phyloP scores from a whole-genome alignment of 2,113 vertebrate genomes.

The Saccopteryx bilineata region DNA sequence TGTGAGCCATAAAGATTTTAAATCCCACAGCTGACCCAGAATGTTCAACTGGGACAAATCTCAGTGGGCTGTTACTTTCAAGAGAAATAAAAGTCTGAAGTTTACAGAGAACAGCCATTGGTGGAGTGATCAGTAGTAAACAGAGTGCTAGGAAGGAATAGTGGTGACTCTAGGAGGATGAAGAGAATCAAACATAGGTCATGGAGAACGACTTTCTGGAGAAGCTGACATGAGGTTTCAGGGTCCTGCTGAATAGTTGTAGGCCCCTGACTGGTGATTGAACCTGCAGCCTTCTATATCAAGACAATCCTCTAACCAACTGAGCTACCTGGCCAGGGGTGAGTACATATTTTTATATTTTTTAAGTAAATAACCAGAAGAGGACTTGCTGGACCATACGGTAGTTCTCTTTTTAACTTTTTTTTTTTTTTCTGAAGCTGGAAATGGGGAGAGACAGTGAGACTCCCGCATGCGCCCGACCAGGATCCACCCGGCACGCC shows the following conservation, averaged over 20 bases:
- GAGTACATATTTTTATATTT: neutral
- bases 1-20: conserved; percentile 10
- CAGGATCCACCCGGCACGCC: too few species aligned
- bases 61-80: neutral
- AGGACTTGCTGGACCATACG: neutral
- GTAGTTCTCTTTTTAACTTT: neutral
- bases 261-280: too few species aligned
- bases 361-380: neutral
- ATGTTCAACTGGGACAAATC: neutral
- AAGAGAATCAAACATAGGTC: neutral
- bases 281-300: too few species aligned
- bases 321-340: neutral
- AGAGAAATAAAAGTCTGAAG: neutral
- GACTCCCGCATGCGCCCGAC: too few species aligned
- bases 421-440: too few species aligned
- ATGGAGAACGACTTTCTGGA: neutral
- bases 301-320: too few species aligned
- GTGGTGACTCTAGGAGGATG: neutral
- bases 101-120: conserved; percentile 1
- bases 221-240: neutral
- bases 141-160: neutral
- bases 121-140: neutral
- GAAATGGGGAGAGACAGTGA: too few species aligned
- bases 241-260: neutral
- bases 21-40: conserved; percentile 1